Evolutionary conservation across 2,797 vertebrate species (phyloP).

Genomic region (Carcharodon carcharias): DNA sequence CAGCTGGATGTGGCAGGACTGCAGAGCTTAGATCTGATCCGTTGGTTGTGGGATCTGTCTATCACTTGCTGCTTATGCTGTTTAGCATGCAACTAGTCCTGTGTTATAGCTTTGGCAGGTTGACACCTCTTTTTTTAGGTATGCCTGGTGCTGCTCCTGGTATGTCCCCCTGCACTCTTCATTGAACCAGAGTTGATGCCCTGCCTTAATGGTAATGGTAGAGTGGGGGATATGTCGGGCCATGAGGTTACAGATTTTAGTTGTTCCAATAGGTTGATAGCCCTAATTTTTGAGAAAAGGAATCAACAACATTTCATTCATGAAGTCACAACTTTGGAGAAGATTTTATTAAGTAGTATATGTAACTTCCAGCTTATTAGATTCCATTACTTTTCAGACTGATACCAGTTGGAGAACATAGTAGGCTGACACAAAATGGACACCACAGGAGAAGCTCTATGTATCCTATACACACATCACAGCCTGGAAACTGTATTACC

Average conservation of each 20-base stretch:
- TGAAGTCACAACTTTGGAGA: neutral
- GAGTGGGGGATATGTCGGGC: too few relatives aligned
- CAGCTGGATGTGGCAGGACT: too few relatives aligned
- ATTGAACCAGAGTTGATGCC: too few relatives aligned
- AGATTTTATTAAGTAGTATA: neutral
- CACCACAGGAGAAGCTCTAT: neutral
- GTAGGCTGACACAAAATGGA: neutral
- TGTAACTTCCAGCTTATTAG: neutral
- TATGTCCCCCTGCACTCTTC: too few relatives aligned
- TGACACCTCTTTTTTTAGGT: too few relatives aligned
- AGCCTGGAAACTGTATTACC: neutral
- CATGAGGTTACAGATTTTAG: neutral
- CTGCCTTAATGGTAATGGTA: too few relatives aligned
- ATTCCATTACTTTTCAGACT: neutral
- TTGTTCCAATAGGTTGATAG: neutral
- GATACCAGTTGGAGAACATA: neutral
- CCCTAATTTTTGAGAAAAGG: neutral
- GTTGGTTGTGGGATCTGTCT: too few relatives aligned
- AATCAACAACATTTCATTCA: neutral
- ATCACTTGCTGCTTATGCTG: too few relatives aligned
- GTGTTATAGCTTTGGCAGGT: too few relatives aligned
- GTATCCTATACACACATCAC: neutral
- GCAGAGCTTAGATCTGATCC: too few relatives aligned
- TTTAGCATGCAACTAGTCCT: too few relatives aligned
- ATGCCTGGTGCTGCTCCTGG: too few relatives aligned